These are phyloP conservation scores for Ryuthela nishihirai DNA, from an alignment of 2,888 invertebrate species.

Conservation along the genomic window DNA sequence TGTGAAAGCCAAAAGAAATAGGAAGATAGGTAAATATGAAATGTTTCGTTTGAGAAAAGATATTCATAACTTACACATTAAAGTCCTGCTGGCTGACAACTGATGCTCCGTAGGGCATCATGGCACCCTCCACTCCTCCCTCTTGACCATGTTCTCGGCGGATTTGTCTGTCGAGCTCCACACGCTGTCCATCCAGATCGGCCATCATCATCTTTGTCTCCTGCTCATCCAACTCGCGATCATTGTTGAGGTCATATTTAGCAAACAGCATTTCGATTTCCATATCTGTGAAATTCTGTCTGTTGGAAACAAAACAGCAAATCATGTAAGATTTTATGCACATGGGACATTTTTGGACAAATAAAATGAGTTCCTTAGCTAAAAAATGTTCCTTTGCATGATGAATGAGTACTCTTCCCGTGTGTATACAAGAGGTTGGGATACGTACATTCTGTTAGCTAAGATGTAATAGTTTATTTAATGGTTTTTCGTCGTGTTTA, in stretches of 20 bases:
- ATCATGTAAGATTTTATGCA: not conserved
- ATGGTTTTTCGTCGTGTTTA: too few species aligned
- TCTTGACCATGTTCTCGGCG: conserved; percentile 11
- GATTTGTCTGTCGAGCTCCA: conserved; percentile 42
- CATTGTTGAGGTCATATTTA: conserved; percentile 60
- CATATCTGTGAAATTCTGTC: conserved; percentile 60
- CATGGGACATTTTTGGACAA: too few species aligned
- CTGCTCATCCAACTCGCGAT: conserved; percentile 53
- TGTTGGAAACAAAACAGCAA: not conserved
- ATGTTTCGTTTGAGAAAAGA: too few species aligned
- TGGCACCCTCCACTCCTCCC: conserved; percentile 1
- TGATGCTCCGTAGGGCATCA: conserved; percentile 15
- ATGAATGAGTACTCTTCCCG: too few species aligned
- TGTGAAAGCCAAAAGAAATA: too few species aligned
- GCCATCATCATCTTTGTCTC: conserved; percentile 54
- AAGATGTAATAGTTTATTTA: too few species aligned
- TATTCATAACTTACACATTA: conserved; percentile 27
- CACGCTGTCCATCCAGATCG: conserved; percentile 54
- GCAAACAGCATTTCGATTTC: conserved; percentile 66
- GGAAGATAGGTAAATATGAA: too few species aligned
- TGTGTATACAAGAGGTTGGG: too few species aligned
- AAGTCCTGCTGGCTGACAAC: conserved; percentile 36
- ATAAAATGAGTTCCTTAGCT: too few species aligned
- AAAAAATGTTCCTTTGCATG: too few species aligned
- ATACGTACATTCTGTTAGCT: too few species aligned